Evolutionary conservation across 2,888 invertebrate species (phyloP).

Genomic region (Drosophila maculinotata): DNA sequence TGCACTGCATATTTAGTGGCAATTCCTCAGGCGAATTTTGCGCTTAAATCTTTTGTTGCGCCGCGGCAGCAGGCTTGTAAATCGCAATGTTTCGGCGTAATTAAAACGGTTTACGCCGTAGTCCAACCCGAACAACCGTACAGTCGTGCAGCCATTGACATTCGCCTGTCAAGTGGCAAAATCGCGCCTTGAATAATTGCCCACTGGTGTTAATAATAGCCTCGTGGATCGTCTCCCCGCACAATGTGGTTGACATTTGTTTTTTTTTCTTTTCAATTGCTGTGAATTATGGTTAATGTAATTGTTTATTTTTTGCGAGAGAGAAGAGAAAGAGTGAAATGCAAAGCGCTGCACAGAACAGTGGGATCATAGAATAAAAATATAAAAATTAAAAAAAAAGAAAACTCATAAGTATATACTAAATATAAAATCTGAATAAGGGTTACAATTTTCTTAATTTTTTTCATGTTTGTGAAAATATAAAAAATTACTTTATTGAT

Average conservation of each 20-base stretch:
- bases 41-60: conserved; percentile 43
- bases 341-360: neutral
- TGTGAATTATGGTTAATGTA: neutral
- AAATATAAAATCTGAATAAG: too few relatives aligned
- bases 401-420: neutral
- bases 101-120: conserved; percentile 36
- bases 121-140: neutral
- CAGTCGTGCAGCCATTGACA: conserved; percentile 37
- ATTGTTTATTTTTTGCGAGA: neutral
- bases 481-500: too few relatives aligned
- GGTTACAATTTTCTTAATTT: too few relatives aligned
- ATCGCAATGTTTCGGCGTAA: conserved; percentile 40
- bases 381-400: neutral
- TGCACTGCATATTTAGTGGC: conserved; percentile 43
- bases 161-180: conserved; percentile 47
- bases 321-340: neutral
- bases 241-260: conserved; percentile 1
- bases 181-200: conserved; percentile 49
- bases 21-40: too few relatives aligned
- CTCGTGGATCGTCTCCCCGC: neutral
- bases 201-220: conserved; percentile 51
- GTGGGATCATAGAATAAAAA: neutral
- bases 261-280: conserved; percentile 14
- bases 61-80: conserved; percentile 28
- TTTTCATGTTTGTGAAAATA: too few relatives aligned